Base-by-base conservation (phyloP, 1,140 invertebrate species). In the Agraylea sexmaculata region DNA sequence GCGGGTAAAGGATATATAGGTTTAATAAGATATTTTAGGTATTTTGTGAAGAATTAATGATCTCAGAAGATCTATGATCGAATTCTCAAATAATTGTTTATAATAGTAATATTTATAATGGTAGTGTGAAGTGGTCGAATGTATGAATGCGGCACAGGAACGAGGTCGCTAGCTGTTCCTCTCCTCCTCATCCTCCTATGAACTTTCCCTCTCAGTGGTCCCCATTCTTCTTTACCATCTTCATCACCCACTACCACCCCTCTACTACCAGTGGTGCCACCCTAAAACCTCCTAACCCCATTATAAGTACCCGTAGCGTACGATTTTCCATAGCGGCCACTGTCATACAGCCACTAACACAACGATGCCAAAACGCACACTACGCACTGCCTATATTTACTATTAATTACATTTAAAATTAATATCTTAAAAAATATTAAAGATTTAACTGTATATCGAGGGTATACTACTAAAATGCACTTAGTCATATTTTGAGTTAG, bases 281-380 rank as follows among this genome's bases (percentile, higher is more conserved):
- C 37, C 36, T 38, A 48, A 48, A 48, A 45, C 42, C 46, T 42
- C 46, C 46, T 48, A 48, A 48, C 46, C 46, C 46, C 46, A 48
- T 48, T 48, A 48, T 48, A 48, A 48, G 46, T 41, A 45, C 46
- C 46, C 42, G 43, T 47, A 46, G 42, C 41, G 37, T 47, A 42
- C 46, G 42, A 47, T 47, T 47, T n/a, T 47, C 46, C 42, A 43
- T 44, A 36, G 37, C 42, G 17, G 33, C 39, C 39, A 34, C 39
- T 41, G 15, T 41, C n/a, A 34, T 41, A 18, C 16, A 15, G 5
- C 28, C 19, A 6, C 38, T 23, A 28, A 3, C 13, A 23, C 22
- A 21, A 8, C 22, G 12, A 11, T 21, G 8, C 19, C 34, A n/a
- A 20, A n/a, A n/a, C 34, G 21, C 18, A 3, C 17, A 17, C 12